A percentile compares a stretch with the other conserved stretches of the same genome.
Evolutionary conservation across 1,140 invertebrate species (phyloP).

Genomic region (Mamestra configurata): DNA sequence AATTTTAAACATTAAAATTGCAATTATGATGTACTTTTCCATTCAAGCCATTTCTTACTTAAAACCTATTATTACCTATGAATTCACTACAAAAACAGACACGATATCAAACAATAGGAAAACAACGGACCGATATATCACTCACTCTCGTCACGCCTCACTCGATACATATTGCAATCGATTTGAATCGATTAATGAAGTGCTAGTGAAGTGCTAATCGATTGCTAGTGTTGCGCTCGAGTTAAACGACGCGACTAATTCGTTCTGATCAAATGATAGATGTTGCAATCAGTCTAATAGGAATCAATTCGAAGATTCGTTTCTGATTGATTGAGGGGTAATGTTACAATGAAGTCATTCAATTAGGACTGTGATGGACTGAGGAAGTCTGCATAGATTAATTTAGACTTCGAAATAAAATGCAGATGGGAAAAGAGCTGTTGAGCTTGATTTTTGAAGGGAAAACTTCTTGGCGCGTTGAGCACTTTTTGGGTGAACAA

Average conservation of each 20-base stretch:
- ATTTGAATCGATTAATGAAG: slow-evolving; percentile 60
- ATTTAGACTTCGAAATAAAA: not conserved
- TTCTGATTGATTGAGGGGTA: slow-evolving; percentile 24
- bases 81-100: too few relatives aligned
- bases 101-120: not conserved
- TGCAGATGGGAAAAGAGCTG: too few relatives aligned
- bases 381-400: not conserved
- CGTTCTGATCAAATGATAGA: slow-evolving; percentile 36
- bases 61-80: too few relatives aligned
- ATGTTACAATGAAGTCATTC: slow-evolving; percentile 33
- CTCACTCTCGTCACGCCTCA: not conserved
- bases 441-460: too few relatives aligned
- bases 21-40: too few relatives aligned
- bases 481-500: too few relatives aligned
- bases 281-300: slow-evolving; percentile 25
- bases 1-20: too few relatives aligned
- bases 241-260: slow-evolving; percentile 33
- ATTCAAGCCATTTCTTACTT: too few relatives aligned
- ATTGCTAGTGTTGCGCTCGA: slow-evolving; percentile 54
- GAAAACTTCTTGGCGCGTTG: too few relatives aligned
- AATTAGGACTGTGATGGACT: not conserved
- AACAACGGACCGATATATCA: not conserved
- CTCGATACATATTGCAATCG: slow-evolving; percentile 39
- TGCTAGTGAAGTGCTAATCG: slow-evolving; percentile 73
- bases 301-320: slow-evolving; percentile 37